Percentiles rank a stretch among this genome's conserved stretches.
These are phyloP conservation scores for Apamea crenata DNA, from an alignment of 2,888 invertebrate genomes.

Conservation along the genomic window DNA sequence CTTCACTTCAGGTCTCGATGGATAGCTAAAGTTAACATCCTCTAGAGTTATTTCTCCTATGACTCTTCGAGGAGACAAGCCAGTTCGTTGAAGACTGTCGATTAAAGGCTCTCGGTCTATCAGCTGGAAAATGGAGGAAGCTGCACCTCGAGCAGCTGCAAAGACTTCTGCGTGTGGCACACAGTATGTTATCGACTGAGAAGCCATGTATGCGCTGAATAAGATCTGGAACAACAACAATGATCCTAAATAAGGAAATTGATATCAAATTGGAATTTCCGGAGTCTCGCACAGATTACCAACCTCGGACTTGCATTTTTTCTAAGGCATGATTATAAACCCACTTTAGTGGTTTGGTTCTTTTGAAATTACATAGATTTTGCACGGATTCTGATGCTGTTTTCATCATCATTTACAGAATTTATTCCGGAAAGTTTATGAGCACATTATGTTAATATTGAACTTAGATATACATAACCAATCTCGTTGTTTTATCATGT, in stretches of 20 bases:
- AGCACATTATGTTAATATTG: background rate
- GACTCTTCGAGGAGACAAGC: conserved; percentile 90
- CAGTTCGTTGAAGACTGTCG: conserved; percentile 92
- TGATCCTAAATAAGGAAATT: background rate
- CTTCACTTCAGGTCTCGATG: conserved; percentile 93
- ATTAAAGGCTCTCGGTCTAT: conserved; percentile 93
- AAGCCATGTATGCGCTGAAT: conserved; percentile 94
- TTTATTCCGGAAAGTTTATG: background rate
- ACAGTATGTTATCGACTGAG: conserved; percentile 94
- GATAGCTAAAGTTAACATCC: conserved; percentile 94
- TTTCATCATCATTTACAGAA: background rate
- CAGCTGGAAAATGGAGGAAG: conserved; percentile 92
- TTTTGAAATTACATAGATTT: background rate
- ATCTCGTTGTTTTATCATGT: background rate
- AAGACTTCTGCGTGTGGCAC: conserved; percentile 94
- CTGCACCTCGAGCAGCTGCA: conserved; percentile 93
- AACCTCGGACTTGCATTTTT: too few species aligned
- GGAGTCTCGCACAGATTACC: background rate
- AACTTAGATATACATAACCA: background rate
- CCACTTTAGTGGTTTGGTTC: background rate
- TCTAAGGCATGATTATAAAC: background rate
- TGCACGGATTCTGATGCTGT: background rate
- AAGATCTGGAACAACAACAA: conserved; percentile 88
- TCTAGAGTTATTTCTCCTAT: conserved; percentile 93
- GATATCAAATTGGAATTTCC: background rate